Evolutionary conservation across 2,113 vertebrate genomes (phyloP), one percentile per base, ranked within the genome.

Genomic region (Lates calcarifer): DNA sequence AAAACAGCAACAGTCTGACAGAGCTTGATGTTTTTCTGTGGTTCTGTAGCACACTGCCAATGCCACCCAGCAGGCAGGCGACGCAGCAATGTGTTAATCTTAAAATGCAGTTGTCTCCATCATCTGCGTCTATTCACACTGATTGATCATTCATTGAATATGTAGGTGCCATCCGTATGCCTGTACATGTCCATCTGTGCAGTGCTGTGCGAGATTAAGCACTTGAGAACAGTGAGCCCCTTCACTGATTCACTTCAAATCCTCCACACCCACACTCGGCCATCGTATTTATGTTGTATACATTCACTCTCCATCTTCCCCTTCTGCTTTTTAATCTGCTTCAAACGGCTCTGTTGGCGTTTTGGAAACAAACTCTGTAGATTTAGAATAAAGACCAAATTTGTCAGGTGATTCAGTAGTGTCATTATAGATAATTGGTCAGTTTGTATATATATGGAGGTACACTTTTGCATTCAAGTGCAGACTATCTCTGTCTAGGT

Each of bases 221-320:
- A 22, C 74, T 78, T 9, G 28, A 85, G 69, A 84, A 77, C 79
- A 57, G 43, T 15, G 22, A 65, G 68, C 57, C 62, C 87, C 86
- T 76, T 90, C 26, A 18, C 83, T 61, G 26, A 62, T 47, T 72
- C 51, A 37, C 78, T 84, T 65, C 20, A 77, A 85, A 82, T 86
- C 65, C 82, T 72, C 45, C 49, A 43, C 82, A 8, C 90, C 91
- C 79, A 91, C 89, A 39, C 80, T 55, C 2, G 0, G 13, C 47
- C 66, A 71, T 87, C 90, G 64, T 87, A n/a, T 77, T 81, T 76
- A 33, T 57, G 80, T 47, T 84, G 79, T 66, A 65, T 72, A 67
- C 72, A 63, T 84, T 64, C 28, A 62, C 31, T 81, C 62, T 29
- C 63, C 35, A 17, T 81, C 64, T 56, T 70, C 68, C 29, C 72